These are phyloP conservation scores for Drosophila monieri DNA, from an alignment of 2,888 invertebrate species.

Conservation along the genomic window DNA sequence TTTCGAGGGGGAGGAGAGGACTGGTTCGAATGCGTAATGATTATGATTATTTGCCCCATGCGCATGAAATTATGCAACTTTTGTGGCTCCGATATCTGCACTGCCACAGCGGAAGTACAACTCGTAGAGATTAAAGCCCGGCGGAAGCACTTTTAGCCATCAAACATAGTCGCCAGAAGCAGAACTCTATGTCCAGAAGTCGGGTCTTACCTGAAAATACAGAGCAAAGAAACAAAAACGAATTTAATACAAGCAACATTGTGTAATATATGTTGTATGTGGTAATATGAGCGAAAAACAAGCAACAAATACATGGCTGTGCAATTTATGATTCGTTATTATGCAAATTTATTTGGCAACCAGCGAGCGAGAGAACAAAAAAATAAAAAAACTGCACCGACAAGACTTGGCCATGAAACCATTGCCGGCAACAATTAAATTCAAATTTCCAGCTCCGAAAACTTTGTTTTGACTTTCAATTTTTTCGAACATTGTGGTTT, in stretches of 20 bases:
- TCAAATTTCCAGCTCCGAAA: slow-evolving; percentile 48
- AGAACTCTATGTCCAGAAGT: neutral
- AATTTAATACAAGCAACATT: slow-evolving; percentile 11
- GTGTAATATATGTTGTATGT: slow-evolving; percentile 11
- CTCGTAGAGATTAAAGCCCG: slow-evolving; percentile 13
- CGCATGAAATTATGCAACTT: slow-evolving; percentile 76
- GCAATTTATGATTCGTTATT: slow-evolving; percentile 56
- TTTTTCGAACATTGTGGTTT: slow-evolving; percentile 24
- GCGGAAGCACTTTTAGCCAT: slow-evolving; percentile 9
- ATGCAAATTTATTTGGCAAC: slow-evolving; percentile 61
- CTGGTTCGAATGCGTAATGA: slow-evolving; percentile 57
- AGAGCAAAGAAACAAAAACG: neutral
- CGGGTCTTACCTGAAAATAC: slow-evolving; percentile 29
- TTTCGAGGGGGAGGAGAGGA: neutral
- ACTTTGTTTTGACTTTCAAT: slow-evolving; percentile 48
- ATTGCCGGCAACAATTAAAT: slow-evolving; percentile 60
- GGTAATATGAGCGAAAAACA: slow-evolving; percentile 10
- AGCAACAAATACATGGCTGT: slow-evolving; percentile 9
- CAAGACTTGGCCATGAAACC: slow-evolving; percentile 64
- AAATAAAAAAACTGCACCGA: slow-evolving; percentile 11
- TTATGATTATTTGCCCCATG: slow-evolving; percentile 75
- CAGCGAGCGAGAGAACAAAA: slow-evolving; percentile 13
- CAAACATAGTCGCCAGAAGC: neutral
- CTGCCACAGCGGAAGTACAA: slow-evolving; percentile 20
- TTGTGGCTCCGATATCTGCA: slow-evolving; percentile 37